Evolutionary conservation across 2,113 vertebrate genomes (phyloP).

Genomic region (Lethenteron camtschaticum): DNA sequence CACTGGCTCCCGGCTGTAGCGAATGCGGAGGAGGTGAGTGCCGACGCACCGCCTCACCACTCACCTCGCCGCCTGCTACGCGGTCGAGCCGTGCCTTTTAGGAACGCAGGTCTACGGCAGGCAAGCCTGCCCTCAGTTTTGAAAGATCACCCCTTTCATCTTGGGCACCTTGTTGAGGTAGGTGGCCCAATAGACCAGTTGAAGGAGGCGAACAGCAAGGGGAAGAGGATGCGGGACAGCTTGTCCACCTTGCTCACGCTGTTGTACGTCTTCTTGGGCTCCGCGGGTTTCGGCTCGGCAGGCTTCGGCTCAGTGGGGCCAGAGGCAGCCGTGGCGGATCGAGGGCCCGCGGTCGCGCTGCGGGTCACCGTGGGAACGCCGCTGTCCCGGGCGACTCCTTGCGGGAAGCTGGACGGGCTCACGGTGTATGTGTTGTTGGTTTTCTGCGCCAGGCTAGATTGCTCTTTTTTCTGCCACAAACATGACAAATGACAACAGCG

Average conservation of each 20-base stretch:
- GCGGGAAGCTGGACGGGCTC: too few relatives aligned
- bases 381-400: background rate
- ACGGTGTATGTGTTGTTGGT: too few relatives aligned
- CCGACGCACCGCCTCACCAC: too few relatives aligned
- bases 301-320: background rate
- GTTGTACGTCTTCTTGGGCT: slow-evolving; percentile 89
- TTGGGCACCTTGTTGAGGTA: slow-evolving; percentile 90
- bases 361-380: background rate
- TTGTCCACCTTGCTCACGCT: slow-evolving; percentile 98
- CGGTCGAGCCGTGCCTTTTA: too few relatives aligned
- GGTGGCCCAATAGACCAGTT: slow-evolving; percentile 96
- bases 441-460: too few relatives aligned
- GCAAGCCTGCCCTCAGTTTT: too few relatives aligned
- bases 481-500: too few relatives aligned
- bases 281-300: background rate
- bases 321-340: background rate
- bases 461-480: too few relatives aligned
- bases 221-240: slow-evolving; percentile 90
- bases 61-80: too few relatives aligned
- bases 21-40: too few relatives aligned
- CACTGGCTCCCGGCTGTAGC: too few relatives aligned
- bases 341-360: background rate
- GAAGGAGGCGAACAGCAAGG: slow-evolving; percentile 79
- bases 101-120: too few relatives aligned
- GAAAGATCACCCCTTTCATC: slow-evolving; percentile 38